Percentiles rank a stretch among this genome's conserved stretches.
Evolutionary conservation across 2,888 invertebrate genomes (phyloP).

Genomic region (Drosophila nr. perissopoda): DNA sequence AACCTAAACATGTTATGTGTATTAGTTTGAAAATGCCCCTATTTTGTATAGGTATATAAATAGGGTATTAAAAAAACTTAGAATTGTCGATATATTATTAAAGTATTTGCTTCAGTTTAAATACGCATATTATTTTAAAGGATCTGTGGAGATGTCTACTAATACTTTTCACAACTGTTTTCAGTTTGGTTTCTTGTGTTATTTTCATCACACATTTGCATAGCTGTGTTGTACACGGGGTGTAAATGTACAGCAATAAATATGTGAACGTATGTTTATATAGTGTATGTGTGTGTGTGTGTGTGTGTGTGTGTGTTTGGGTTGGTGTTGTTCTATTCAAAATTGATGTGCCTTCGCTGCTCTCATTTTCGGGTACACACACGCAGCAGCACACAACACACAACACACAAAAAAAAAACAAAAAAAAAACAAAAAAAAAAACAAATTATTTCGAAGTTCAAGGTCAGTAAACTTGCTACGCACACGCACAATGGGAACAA

Average conservation of each 20-base stretch:
- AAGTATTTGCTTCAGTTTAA: background rate
- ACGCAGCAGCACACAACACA: conserved; percentile 14
- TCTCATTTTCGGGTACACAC: conserved; percentile 64
- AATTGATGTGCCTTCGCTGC: conserved; percentile 53
- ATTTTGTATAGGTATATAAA: background rate
- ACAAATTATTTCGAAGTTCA: conserved; percentile 83
- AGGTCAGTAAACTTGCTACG: conserved; percentile 84
- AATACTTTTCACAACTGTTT: background rate
- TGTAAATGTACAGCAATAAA: conserved; percentile 16
- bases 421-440: conserved; percentile 7
- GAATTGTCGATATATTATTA: background rate
- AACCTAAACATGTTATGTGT: background rate
- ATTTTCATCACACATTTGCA: conserved; percentile 14
- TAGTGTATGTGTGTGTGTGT: conserved; percentile 2
- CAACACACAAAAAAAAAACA: background rate
- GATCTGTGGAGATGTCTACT: background rate
- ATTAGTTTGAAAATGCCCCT: background rate
- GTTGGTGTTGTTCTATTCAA: conserved; percentile 53
- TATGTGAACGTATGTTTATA: background rate
- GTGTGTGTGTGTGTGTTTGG: conserved; percentile 1
- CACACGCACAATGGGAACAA: conserved; percentile 70
- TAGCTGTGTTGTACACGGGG: conserved; percentile 6
- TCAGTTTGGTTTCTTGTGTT: background rate
- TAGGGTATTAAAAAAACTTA: background rate
- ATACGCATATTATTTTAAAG: background rate